A percentile compares a stretch with the other conserved stretches of the same genome.
Conservation (phyloP, 2,113 vertebrate genomes). For the Todiramphus saurophagus region DNA sequence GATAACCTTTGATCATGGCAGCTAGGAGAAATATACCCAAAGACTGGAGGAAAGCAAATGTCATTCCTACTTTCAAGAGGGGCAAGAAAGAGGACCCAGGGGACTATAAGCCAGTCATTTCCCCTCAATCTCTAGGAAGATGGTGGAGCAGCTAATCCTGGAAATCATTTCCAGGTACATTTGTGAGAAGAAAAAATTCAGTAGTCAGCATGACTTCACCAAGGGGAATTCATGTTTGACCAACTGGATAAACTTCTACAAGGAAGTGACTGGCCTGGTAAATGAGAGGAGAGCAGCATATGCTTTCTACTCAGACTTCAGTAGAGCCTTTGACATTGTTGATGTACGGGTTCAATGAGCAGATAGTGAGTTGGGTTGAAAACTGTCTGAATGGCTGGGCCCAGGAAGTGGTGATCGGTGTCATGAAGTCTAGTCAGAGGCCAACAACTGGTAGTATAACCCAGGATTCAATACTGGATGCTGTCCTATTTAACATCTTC, state of each 20-base stretch:
- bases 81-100: not conserved
- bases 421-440: not conserved
- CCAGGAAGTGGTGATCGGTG: not conserved
- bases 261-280: not conserved
- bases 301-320: not conserved
- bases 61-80: not conserved
- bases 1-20: not conserved
- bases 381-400: not conserved
- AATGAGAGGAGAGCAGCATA: not conserved
- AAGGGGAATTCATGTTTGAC: not conserved
- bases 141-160: not conserved
- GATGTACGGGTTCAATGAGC: not conserved
- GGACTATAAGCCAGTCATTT: not conserved
- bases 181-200: not conserved
- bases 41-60: not conserved
- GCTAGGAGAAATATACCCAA: not conserved
- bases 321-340: not conserved
- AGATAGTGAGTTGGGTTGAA: not conserved
- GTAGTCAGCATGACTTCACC: not conserved
- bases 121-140: accelerated
- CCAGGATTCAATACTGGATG: not conserved
- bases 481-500: not conserved
- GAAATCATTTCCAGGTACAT: not conserved
- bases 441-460: not conserved
- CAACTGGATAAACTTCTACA: not conserved